Conservation (phyloP, 1,140 invertebrate genomes). For the Agrilus planipennis region DNA sequence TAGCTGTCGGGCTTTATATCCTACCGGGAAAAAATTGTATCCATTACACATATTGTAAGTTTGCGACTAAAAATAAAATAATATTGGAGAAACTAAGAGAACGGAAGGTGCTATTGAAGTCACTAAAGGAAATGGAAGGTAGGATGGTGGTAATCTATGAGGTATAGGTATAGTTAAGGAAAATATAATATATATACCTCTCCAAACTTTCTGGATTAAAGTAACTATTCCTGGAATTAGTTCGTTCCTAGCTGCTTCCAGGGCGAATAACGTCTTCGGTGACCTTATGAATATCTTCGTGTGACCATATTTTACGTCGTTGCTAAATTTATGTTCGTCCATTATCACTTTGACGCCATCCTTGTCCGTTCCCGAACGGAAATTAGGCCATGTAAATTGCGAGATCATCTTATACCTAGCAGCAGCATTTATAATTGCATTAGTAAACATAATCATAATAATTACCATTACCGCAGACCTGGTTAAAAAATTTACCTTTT, state of each 20-base stretch:
- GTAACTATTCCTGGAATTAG: conserved; percentile 83
- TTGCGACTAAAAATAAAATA: too few relatives aligned
- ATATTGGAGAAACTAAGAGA: not conserved
- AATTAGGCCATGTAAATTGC: conserved; percentile 90
- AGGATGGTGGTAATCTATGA: too few relatives aligned
- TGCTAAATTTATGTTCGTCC: conserved; percentile 59
- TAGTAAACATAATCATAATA: too few relatives aligned
- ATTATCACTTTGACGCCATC: conserved; percentile 79
- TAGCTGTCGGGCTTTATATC: conserved; percentile 56
- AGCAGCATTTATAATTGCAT: conserved; percentile 18
- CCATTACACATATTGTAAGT: too few relatives aligned
- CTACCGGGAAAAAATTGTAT: too few relatives aligned
- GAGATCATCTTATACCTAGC: conserved; percentile 92
- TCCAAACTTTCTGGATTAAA: conserved; percentile 87
- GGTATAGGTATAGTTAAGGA: not conserved
- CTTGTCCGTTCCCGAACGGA: conserved; percentile 56
- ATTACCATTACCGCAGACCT: too few relatives aligned
- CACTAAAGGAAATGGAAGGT: too few relatives aligned
- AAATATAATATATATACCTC: conserved; percentile 46
- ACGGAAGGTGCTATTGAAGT: not conserved
- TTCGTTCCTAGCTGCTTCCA: conserved; percentile 72
- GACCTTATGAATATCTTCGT: conserved; percentile 92
- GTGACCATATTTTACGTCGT: conserved; percentile 87
- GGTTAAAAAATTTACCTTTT: conserved; percentile 42
- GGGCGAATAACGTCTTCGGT: conserved; percentile 75